Percentiles rank a stretch among this genome's conserved stretches.
Evolutionary conservation across 1,140 invertebrate genomes (phyloP).

Genomic region (Halyomorpha halys): DNA sequence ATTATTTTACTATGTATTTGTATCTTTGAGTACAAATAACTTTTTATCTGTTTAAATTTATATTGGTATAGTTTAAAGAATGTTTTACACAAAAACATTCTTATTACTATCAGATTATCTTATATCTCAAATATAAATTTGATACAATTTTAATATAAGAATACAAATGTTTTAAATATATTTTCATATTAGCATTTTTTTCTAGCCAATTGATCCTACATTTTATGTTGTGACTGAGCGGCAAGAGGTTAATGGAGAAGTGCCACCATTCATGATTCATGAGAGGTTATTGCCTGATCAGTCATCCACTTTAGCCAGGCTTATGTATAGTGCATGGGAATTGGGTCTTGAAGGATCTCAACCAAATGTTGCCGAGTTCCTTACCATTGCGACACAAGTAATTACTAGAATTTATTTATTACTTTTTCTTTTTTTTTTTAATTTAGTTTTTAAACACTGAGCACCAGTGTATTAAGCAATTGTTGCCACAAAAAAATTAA

Average conservation of each 20-base stretch:
- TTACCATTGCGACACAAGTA: constrained; percentile 6
- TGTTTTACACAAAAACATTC: too few species aligned
- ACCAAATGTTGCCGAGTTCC: background rate
- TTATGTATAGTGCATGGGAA: constrained; percentile 8
- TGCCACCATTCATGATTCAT: constrained; percentile 2
- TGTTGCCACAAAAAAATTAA: too few species aligned
- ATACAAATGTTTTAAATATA: background rate
- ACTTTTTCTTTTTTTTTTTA: too few species aligned
- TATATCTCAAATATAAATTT: too few species aligned
- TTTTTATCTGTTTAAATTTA: too few species aligned
- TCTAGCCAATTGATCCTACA: constrained; percentile 5
- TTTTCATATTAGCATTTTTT: background rate
- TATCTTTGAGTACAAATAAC: too few species aligned
- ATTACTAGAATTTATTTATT: background rate
- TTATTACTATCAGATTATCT: too few species aligned
- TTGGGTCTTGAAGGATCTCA: constrained; percentile 3
- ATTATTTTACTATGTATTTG: too few species aligned
- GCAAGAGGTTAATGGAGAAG: constrained; percentile 2
- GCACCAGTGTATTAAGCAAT: too few species aligned
- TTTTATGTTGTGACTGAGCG: constrained; percentile 3
- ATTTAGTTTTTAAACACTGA: too few species aligned
- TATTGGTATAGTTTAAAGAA: too few species aligned
- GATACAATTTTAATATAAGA: too few species aligned
- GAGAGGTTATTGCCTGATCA: constrained; percentile 8
- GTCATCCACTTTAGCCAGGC: background rate